These are phyloP conservation scores for Ceratothoa steindachneri DNA, from an alignment of 2,888 invertebrate genomes.

Conservation along the genomic window DNA sequence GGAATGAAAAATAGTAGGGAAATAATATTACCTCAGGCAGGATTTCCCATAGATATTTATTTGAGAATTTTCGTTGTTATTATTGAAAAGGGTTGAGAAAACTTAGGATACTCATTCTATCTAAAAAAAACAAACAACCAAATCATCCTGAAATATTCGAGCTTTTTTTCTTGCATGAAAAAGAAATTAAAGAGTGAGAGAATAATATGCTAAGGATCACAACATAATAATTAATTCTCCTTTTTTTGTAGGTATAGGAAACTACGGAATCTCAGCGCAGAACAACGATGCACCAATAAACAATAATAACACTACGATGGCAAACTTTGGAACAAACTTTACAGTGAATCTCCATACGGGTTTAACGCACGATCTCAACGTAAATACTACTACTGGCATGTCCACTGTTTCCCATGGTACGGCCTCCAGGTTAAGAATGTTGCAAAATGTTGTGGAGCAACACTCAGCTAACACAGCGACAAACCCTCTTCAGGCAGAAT, in stretches of 20 bases:
- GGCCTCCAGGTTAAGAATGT: not conserved
- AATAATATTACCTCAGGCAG: too few species aligned
- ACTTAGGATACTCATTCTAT: too few species aligned
- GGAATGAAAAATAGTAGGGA: too few species aligned
- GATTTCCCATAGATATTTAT: too few species aligned
- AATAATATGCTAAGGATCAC: too few species aligned
- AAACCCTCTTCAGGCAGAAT: not conserved
- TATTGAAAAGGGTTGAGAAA: too few species aligned
- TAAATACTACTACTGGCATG: not conserved
- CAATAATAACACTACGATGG: not conserved
- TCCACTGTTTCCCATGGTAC: not conserved
- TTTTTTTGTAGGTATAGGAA: not conserved
- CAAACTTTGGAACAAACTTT: slow-evolving; percentile 4
- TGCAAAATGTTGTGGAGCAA: not conserved
- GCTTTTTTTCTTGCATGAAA: too few species aligned
- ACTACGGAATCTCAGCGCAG: not conserved
- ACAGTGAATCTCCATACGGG: slow-evolving; percentile 4
- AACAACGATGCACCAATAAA: not conserved
- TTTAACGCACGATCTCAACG: not conserved
- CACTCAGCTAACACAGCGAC: not conserved
- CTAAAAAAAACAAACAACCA: too few species aligned
- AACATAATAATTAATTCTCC: too few species aligned
- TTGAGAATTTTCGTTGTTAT: too few species aligned
- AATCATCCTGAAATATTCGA: too few species aligned
- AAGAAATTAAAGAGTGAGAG: too few species aligned